Percentiles rank a stretch among this genome's conserved stretches.
Conservation (phyloP, 2,113 vertebrate species). For the Chaenogobius annularis region DNA sequence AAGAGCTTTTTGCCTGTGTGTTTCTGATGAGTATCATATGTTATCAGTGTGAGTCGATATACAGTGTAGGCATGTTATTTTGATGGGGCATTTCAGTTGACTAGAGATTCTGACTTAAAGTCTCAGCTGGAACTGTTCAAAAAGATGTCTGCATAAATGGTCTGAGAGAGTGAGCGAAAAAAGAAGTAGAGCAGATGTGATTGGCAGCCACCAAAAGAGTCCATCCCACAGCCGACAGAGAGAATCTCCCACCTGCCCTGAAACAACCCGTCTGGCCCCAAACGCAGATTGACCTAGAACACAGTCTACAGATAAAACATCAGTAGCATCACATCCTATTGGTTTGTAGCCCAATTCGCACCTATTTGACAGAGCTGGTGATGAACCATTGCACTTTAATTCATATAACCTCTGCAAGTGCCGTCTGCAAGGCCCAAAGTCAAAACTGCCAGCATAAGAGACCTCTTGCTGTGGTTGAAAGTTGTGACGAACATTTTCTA, state of each 20-base stretch:
- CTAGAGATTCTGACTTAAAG: background rate
- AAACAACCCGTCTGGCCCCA: conserved; percentile 64
- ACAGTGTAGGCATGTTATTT: background rate
- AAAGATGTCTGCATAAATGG: conserved; percentile 16
- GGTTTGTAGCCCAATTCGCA: conserved; percentile 33
- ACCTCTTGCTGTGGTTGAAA: no score
- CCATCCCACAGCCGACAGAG: conserved; percentile 38
- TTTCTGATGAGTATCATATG: background rate
- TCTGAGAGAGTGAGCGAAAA: conserved; percentile 23
- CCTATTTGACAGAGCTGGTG: conserved; percentile 45
- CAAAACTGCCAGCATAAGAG: conserved; percentile 2
- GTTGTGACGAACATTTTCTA: no score
- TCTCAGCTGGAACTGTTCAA: background rate
- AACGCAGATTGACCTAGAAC: conserved; percentile 73
- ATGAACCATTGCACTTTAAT: conserved; percentile 39
- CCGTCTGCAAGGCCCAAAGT: conserved; percentile 42
- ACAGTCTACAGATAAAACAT: conserved; percentile 64
- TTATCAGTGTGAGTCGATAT: background rate
- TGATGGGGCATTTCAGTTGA: background rate
- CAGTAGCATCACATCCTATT: conserved; percentile 55
- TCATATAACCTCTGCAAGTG: conserved; percentile 24
- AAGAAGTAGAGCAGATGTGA: conserved; percentile 60
- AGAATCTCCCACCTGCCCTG: conserved; percentile 64
- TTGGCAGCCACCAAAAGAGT: conserved; percentile 60
- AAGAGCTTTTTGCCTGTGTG: background rate